Percentiles rank a stretch among this genome's conserved stretches.
Evolutionary conservation across 2,797 vertebrate genomes (phyloP).

Genomic region (Cuniculus paca): DNA sequence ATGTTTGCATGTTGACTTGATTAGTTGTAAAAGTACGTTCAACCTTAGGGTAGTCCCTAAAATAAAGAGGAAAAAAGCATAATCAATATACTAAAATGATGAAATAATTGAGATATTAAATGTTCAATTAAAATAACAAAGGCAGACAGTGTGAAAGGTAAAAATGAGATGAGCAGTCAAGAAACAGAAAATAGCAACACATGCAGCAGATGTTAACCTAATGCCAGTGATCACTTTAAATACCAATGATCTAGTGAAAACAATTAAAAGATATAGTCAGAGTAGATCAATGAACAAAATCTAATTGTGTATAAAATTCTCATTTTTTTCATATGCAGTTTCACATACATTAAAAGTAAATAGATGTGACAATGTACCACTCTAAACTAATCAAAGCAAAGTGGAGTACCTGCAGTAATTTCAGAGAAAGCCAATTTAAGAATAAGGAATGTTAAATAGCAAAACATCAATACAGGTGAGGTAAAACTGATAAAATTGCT

Average conservation of each 20-base stretch:
- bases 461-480: too few relatives aligned
- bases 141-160: neutral
- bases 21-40: neutral
- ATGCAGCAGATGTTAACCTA: neutral
- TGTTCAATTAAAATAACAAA: neutral
- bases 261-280: neutral
- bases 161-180: neutral
- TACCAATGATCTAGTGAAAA: neutral
- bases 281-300: neutral
- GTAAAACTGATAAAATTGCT: neutral
- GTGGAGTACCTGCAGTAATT: neutral
- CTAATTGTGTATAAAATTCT: neutral
- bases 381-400: neutral
- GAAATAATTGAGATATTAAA: neutral
- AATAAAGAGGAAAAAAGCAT: neutral
- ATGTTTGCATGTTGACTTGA: neutral
- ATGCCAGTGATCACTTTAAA: neutral
- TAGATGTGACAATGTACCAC: neutral
- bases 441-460: neutral
- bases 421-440: neutral
- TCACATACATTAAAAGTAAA: neutral
- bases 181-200: neutral
- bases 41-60: neutral
- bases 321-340: neutral
- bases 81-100: too few relatives aligned